Percentiles rank a stretch among this genome's conserved stretches.
Conservation (phyloP, 2,888 invertebrate species). For the Morpho helenor region DNA sequence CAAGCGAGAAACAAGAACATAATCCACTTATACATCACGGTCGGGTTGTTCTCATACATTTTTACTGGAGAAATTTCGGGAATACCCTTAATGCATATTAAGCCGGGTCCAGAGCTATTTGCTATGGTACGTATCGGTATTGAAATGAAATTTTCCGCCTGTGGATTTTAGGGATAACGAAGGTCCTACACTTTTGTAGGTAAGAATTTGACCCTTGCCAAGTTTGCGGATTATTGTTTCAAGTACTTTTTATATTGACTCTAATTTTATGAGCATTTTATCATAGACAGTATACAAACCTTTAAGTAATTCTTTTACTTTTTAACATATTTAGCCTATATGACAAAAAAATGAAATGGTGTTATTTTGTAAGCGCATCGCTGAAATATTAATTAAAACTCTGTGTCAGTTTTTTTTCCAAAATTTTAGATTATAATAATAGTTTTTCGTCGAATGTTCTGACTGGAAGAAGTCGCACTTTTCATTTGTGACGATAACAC, state of each 20-base stretch:
- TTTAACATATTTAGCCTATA: too few relatives aligned
- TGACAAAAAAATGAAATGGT: too few relatives aligned
- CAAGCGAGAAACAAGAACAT: constrained; percentile 50
- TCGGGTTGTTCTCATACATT: constrained; percentile 73
- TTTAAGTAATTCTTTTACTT: too few relatives aligned
- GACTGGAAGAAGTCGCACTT: too few relatives aligned
- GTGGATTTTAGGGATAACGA: constrained; percentile 73
- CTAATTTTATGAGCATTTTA: constrained; percentile 9
- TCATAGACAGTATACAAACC: too few relatives aligned
- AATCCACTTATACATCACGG: too few relatives aligned
- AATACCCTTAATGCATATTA: constrained; percentile 77
- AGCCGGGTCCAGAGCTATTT: constrained; percentile 68
- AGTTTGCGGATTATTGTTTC: constrained; percentile 64
- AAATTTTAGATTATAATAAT: too few relatives aligned
- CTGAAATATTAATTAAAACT: too few relatives aligned
- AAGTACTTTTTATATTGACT: constrained; percentile 53
- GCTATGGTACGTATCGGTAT: constrained; percentile 49
- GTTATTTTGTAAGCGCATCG: too few relatives aligned
- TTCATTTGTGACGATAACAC: too few relatives aligned
- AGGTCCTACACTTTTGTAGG: constrained; percentile 47
- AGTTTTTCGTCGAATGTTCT: too few relatives aligned
- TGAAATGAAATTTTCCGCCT: constrained; percentile 74
- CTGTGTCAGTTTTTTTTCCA: too few relatives aligned
- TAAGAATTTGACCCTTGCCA: constrained; percentile 61
- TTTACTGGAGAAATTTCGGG: constrained; percentile 71